Evolutionary conservation across 1,140 invertebrate genomes (phyloP).

Genomic region (Tetragnatha versicolor): DNA sequence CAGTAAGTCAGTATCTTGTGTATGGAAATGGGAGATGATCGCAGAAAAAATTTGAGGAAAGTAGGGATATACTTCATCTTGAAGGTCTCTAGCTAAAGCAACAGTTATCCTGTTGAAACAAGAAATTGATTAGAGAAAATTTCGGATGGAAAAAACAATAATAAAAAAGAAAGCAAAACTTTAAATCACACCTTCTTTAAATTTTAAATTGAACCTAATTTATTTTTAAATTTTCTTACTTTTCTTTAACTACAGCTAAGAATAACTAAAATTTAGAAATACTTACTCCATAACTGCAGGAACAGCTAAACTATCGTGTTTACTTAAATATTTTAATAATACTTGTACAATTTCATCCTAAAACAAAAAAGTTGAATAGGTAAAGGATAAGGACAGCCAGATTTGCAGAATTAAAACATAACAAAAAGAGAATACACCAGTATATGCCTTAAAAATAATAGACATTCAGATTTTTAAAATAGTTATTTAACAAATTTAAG

Average conservation of each 20-base stretch:
- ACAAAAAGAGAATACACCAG: no score
- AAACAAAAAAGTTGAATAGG: constrained; percentile 47
- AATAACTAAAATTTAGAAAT: background rate
- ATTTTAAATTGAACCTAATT: no score
- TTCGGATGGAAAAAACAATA: no score
- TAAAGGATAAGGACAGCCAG: background rate
- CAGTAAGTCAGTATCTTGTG: constrained; percentile 80
- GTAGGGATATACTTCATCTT: constrained; percentile 84
- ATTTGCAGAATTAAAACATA: background rate
- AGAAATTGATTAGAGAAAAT: no score
- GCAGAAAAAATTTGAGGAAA: constrained; percentile 71
- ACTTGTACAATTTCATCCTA: constrained; percentile 74
- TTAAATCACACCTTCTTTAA: no score
- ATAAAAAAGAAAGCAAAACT: no score
- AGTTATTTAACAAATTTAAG: no score
- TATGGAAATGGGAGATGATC: constrained; percentile 75
- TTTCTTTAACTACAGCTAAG: no score
- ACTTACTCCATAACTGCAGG: constrained; percentile 86
- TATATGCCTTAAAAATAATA: no score
- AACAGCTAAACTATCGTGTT: constrained; percentile 74
- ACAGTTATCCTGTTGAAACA: constrained; percentile 75
- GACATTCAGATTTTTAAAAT: no score
- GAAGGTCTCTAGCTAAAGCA: constrained; percentile 82
- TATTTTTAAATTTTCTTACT: no score
- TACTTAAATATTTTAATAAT: constrained; percentile 75